Base-by-base conservation (phyloP, 2,113 vertebrate genomes). In the Alethe castanea region DNA sequence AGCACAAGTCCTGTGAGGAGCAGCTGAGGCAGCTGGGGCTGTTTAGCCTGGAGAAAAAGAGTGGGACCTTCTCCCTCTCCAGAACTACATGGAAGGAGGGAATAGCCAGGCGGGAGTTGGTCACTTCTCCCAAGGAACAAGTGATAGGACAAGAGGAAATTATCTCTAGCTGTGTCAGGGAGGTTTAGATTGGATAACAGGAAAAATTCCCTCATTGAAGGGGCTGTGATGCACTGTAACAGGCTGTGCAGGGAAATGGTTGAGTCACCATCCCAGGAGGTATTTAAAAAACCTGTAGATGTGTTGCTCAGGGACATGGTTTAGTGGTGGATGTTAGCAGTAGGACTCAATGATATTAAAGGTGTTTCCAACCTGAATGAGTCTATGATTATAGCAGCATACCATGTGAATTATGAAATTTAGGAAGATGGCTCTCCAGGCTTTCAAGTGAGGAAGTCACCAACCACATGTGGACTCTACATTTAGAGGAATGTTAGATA, bases 61-160 rank as follows among this genome's bases (percentile, higher is more conserved):
- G 14, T 13, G 26, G 29, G 53, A 57, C 12, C 14, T 52, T 19
- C 11, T 42, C 0, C 0, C 28, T 33, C 15, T 44, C 33, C n/a
- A 26, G 11, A 79, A 3, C 10, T 4, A 14, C 40, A 36, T 57
- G 33, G 60, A 60, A 71, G 40, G 40, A 71, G 9, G 4, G 1
- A 79, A 28, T 22, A 54, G 28, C 1, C 4, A 42, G 19, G 13
- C 14, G 19, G 23, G 5, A 3, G 2, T 11, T 2, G 3, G 20
- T 20, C 61, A 72, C 29, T 56, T 70, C 12, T 60, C 72, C 25
- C 13, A 35, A 9, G 11, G 33, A 54, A 33, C 22, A 62, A 47
- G 17, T 1, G 2, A 31, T 11, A 89, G 36, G 14, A 36, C 17
- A 26, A 52, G 53, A 78, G 14, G n/a, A 72, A 82, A 82, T 5